phyloP scores from a whole-genome alignment of 2,113 vertebrate species.

The Erythrolamprus reginae region DNA sequence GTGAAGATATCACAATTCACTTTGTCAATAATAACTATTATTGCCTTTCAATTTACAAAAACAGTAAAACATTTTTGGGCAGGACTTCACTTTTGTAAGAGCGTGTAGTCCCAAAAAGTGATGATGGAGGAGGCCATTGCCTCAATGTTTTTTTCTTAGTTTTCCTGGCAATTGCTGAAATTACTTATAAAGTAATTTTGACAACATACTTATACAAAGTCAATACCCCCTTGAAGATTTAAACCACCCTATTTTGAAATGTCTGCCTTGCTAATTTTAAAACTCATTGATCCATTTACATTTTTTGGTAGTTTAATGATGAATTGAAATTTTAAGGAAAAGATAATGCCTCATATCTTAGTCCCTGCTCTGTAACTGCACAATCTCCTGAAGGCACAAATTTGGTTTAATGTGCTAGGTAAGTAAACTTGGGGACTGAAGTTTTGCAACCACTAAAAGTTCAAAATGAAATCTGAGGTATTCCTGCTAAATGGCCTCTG shows the following conservation, averaged over 20 bases:
- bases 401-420: neutral
- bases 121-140: neutral
- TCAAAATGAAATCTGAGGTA: conserved; percentile 46
- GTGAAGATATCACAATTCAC: neutral
- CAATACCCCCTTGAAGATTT: neutral
- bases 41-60: neutral
- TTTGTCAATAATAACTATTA: neutral
- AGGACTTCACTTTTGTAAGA: neutral
- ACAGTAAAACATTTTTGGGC: neutral
- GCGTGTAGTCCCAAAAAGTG: neutral
- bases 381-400: neutral
- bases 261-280: conserved; percentile 1
- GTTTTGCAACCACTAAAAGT: conserved; percentile 20
- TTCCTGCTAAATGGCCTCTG: conserved; percentile 48
- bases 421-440: neutral
- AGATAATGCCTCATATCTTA: neutral
- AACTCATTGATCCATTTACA: neutral
- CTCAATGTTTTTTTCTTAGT: neutral
- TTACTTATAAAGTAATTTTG: neutral
- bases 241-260: neutral
- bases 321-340: neutral
- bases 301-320: neutral
- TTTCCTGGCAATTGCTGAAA: neutral
- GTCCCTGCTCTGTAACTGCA: neutral
- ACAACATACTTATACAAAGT: neutral